Evolutionary conservation across 2,888 invertebrate genomes (phyloP), one percentile per base, ranked within the genome.

Genomic region (Galerucella nymphaeae): DNA sequence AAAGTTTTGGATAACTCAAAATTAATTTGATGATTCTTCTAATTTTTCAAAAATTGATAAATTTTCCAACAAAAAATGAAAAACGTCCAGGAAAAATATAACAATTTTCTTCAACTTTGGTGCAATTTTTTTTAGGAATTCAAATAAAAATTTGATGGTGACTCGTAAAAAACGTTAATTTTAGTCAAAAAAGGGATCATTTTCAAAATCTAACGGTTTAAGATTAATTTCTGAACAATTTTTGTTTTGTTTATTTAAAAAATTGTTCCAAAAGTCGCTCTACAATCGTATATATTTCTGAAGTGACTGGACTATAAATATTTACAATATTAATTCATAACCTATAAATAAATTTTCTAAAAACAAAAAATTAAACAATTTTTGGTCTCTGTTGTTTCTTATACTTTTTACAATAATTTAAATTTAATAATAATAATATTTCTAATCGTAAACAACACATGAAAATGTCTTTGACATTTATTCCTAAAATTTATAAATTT

Each of bases 401-500:
- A 38, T 38, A 53, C 30, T 61, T 62, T 30, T 61, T 57, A 57
- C 38, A 68, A 68, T 50, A 68, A 14, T 16, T 61, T 68, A n/a
- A n/a, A n/a, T n/a, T n/a, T 59, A 66, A 66, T 59, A 65, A 74
- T 30, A 38, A 38, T 38, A 0, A 38, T 38, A 57, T 57, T 65
- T 59, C 75, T 74, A 69, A 66, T 50, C 62, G 67, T 74, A 59
- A 65, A 66, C 72, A 73, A 77, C 66, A 76, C 74, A 72, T 67
- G 0, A 9, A 62, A 66, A 71, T 66, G 72, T 72, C 71, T 72
- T 72, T 74, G 74, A 75, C 77, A 77, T 63, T 64, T 69, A 72
- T 66, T 71, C 73, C 76, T 75, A 72, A 70, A 75, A 74, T 74
- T 73, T 76, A 71, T 70, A 76, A 72, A 75, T 72, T 53, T 73